Evolutionary conservation across 2,113 vertebrate species (phyloP), one percentile per base, ranked within the genome.

Genomic region (Vimba vimba): DNA sequence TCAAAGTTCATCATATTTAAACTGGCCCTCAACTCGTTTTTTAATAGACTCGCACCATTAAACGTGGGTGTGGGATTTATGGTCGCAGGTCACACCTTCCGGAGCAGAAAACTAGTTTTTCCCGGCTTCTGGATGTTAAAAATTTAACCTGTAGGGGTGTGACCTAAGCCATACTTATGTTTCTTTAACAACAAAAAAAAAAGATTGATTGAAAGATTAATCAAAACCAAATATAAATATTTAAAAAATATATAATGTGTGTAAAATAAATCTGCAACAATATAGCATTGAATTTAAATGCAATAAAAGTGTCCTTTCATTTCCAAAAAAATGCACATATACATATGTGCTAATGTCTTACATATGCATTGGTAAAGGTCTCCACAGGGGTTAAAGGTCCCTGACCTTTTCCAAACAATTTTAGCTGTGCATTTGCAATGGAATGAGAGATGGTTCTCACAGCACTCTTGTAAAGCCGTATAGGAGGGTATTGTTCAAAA

Each of bases 371-470:
- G 93, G 91, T 88, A 90, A 85, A 89, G 91, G 94, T 93, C 94
- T 93, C 17, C 71, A 6, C 89, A 91, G 76, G 86, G 95, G 94
- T 92, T 91, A 93, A 36, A 91, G 95, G 94, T 95, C 94, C 81
- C 86, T 91, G 93, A 93, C 94, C 94, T 93, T 91, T 89, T 89
- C 93, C 93, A 95, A 95, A 95, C 94, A 94, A 94, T 93, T 95
- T 95, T 93, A 93, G 91, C 91, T 43, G 90, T 94, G 94, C 89
- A 92, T 91, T 94, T 91, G 89, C 83, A 92, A 91, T 87, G 93
- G 93, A 94, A 93, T 92, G 91, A 91, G 91, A 90, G 90, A 90
- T 91, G 90, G 87, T 91, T 90, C 89, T 93, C 82, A 59, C 82
- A 39, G 82, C 50, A 92, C 92, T 93, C 93, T 85, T 93, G 89